A percentile compares a stretch with the other conserved stretches of the same genome.
Evolutionary conservation across 2,888 invertebrate genomes (phyloP).

Genomic region (Hemistola chrysoprasaria): DNA sequence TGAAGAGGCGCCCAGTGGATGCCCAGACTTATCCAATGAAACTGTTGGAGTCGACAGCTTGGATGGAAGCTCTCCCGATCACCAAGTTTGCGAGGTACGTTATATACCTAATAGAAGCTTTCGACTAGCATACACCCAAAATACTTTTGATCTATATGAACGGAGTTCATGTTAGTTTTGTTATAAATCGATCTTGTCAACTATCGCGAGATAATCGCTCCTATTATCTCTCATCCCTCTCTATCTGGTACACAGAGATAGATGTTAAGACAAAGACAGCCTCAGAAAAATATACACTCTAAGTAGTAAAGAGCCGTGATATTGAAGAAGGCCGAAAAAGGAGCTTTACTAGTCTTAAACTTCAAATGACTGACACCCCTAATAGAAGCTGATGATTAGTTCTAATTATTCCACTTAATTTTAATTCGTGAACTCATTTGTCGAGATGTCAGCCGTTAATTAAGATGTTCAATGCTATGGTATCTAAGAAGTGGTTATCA

Average conservation of each 20-base stretch:
- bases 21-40: slow-evolving; percentile 91
- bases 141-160: no score
- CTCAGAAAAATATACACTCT: no score
- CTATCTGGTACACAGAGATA: no score
- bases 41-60: slow-evolving; percentile 84
- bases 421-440: slow-evolving; percentile 3
- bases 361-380: slow-evolving; percentile 1
- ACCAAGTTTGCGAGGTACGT: slow-evolving; percentile 75
- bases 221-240: no score
- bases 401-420: slow-evolving; percentile 6
- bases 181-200: no score
- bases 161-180: no score
- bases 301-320: no score
- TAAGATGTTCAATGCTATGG: not conserved
- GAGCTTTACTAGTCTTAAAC: not conserved
- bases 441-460: not conserved
- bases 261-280: no score
- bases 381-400: slow-evolving; percentile 14
- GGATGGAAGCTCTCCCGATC: slow-evolving; percentile 84
- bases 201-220: no score
- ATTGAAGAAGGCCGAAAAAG: no score
- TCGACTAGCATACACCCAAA: no score
- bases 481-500: slow-evolving; percentile 3
- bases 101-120: slow-evolving; percentile 1
- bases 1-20: slow-evolving; percentile 93